phyloP scores from a whole-genome alignment of 2,113 vertebrate genomes.

The Leptodactylus fuscus region DNA sequence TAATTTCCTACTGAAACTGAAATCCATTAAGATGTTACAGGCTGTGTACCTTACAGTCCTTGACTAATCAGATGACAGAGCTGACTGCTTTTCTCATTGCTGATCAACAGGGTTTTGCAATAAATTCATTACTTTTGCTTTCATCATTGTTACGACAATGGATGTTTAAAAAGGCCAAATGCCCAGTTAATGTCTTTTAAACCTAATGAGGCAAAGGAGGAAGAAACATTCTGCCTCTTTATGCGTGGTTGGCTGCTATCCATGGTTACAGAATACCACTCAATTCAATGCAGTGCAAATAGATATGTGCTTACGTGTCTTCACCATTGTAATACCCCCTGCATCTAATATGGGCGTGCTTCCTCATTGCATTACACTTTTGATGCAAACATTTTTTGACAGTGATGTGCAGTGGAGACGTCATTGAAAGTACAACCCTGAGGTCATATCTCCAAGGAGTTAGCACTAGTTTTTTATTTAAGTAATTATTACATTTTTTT shows the following conservation, averaged over 20 bases:
- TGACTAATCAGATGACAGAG: conserved; percentile 54
- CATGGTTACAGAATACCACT: conserved; percentile 42
- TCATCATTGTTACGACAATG: conserved; percentile 33
- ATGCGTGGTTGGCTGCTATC: conserved; percentile 15
- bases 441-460: too few relatives aligned
- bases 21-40: conserved; percentile 33
- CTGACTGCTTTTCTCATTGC: conserved; percentile 23
- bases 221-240: conserved; percentile 15
- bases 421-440: too few relatives aligned
- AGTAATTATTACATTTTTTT: too few relatives aligned
- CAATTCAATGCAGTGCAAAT: conserved; percentile 24
- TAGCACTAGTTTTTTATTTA: too few relatives aligned
- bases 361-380: not conserved
- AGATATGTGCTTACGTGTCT: conserved; percentile 15
- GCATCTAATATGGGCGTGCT: not conserved
- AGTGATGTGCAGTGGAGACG: too few relatives aligned
- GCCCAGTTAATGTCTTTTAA: conserved; percentile 38
- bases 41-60: conserved; percentile 16
- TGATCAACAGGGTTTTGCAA: conserved; percentile 42
- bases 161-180: conserved; percentile 29
- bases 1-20: not conserved
- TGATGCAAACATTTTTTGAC: too few relatives aligned
- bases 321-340: not conserved
- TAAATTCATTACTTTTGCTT: conserved; percentile 49
- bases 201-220: conserved; percentile 12